Evolutionary conservation across 2,888 invertebrate genomes (phyloP), one percentile per base, ranked within the genome.

Genomic region (Cryptophagus acutangulus): DNA sequence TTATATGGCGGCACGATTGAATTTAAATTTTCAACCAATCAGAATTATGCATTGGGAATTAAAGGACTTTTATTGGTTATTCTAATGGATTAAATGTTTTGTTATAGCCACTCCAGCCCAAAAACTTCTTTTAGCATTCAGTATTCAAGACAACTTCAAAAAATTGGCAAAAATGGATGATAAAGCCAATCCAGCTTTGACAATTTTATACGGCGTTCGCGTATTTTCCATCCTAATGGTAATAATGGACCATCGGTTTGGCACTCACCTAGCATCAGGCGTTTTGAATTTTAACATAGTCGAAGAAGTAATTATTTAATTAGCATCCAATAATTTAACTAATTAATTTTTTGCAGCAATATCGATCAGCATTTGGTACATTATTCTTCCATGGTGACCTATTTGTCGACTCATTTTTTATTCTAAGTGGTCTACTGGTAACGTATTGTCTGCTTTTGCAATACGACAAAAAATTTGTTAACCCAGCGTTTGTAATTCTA

Each of bases 381-480:
- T 61, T 78, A 3, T 59, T 76, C 1, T 65, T 78, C 6, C 79
- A 79, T 51, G 72, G 75, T 30, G 78, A 78, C 47, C 61, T 79
- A 1, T 72, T 78, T 18, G 79, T 79, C 16, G 80, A 80, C 52
- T 74, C 77, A 1, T 79, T 78, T 59, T 79, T 79, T 54, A 58
- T 77, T 6, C 49, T 80, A 4, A 76, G 78, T 29, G 79, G 78
- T 1, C 70, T 79, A 36, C 62, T 79, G 1, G 71, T 73, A 0
- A 68, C 72, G 0, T 70, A 69, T 2, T 65, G 61, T 17, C 45
- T 78, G 1, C 58, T 70, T 0, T 66, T 62, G 25, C 59, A 61
- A 17, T 61, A 58, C 38, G 64, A 70, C 30, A 67, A 64, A 39
- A 57, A 58, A 33, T 45, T 59, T 26, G 45, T 66, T 2, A 75